A percentile compares a stretch with the other conserved stretches of the same genome.
Conservation (phyloP, 2,113 vertebrate genomes). For the Scomber scombrus region DNA sequence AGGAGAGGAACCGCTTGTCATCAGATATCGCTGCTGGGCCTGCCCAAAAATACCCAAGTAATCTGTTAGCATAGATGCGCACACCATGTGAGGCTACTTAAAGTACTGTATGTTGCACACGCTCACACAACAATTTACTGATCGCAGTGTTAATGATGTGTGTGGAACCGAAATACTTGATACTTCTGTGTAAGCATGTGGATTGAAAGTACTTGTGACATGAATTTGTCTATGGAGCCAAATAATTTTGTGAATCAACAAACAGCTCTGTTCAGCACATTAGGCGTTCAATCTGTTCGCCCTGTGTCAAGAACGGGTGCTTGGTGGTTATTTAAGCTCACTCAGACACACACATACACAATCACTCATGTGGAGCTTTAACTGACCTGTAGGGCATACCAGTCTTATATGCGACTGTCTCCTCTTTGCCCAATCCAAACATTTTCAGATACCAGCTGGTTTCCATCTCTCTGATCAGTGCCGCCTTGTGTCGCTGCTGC, state of each 20-base stretch:
- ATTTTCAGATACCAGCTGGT: conserved; percentile 93
- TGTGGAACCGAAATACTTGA: conserved; percentile 12
- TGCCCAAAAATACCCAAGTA: conserved; percentile 48
- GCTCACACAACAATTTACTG: background rate
- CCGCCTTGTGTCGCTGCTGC: conserved; percentile 84
- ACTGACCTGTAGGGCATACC: conserved; percentile 97
- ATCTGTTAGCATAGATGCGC: conserved; percentile 11
- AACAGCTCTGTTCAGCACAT: conserved; percentile 1
- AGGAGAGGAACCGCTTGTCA: conserved; percentile 40
- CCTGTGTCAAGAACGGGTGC: background rate
- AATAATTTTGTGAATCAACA: conserved; percentile 24
- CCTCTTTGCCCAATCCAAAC: conserved; percentile 89
- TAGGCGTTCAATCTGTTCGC: conserved; percentile 20
- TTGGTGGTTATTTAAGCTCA: background rate
- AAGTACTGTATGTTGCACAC: background rate
- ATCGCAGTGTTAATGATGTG: conserved; percentile 13
- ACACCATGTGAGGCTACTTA: background rate
- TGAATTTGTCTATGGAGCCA: background rate
- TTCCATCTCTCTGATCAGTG: conserved; percentile 90
- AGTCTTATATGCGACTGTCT: conserved; percentile 86
- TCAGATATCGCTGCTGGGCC: conserved; percentile 22
- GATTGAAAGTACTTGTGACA: background rate
- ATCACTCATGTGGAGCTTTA: conserved; percentile 17
- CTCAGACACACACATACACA: conserved; percentile 33
- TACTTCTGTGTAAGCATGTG: background rate